Conservation (phyloP, 2,113 vertebrate genomes). For the Vimba vimba region DNA sequence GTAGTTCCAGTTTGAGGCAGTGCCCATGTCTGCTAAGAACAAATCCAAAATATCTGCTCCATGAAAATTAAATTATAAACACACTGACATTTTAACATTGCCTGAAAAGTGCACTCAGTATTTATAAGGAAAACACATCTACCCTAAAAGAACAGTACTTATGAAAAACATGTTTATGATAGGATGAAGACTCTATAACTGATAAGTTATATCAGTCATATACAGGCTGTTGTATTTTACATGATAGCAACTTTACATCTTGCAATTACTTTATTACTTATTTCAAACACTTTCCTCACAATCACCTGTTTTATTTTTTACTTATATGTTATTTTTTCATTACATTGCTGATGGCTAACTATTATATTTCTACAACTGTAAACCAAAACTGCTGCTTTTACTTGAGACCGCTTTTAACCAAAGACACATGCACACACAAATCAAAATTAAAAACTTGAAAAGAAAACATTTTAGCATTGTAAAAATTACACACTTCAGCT, state of each 20-base stretch:
- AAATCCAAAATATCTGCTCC: slow-evolving; percentile 58
- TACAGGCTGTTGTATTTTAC: too few relatives aligned
- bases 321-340: background rate
- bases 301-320: background rate
- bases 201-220: too few relatives aligned
- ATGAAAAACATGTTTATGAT: too few relatives aligned
- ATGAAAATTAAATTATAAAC: slow-evolving; percentile 71
- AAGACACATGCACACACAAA: background rate
- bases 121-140: background rate
- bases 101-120: background rate
- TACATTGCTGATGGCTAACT: background rate
- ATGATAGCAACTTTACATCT: too few relatives aligned
- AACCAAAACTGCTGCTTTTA: background rate
- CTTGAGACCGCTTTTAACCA: background rate
- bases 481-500: background rate
- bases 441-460: background rate
- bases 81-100: slow-evolving; percentile 37
- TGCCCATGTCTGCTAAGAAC: slow-evolving; percentile 53
- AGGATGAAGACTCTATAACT: too few relatives aligned
- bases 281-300: background rate
- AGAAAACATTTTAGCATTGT: background rate
- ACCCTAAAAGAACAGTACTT: background rate
- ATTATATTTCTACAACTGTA: background rate
- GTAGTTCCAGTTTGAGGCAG: slow-evolving; percentile 58
- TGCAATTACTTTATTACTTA: background rate